These are phyloP conservation scores for Holothuria glaberrima DNA, from an alignment of 35 echinoderm and acorn worm species.

Conservation along the genomic window DNA sequence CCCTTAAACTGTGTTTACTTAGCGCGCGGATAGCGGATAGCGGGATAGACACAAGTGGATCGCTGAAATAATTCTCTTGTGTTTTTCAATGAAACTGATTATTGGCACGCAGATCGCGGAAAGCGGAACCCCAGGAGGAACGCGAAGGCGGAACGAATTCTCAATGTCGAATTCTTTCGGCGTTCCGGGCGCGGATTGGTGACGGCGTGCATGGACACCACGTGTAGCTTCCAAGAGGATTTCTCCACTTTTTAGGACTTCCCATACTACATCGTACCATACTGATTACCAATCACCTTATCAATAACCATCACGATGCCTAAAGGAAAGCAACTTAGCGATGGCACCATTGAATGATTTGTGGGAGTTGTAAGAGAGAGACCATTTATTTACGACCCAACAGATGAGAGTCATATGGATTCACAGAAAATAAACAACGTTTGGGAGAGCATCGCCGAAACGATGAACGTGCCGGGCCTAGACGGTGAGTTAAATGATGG, in stretches of 20 bases:
- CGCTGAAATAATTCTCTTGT: background rate
- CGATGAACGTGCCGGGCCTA: too few species aligned
- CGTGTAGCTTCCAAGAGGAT: background rate
- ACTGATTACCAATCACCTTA: background rate
- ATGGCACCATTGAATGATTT: background rate
- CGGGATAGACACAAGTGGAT: background rate
- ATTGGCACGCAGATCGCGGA: background rate
- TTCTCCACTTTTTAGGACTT: background rate
- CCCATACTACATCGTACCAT: background rate
- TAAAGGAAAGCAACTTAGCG: too few species aligned
- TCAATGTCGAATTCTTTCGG: background rate
- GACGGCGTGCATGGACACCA: background rate
- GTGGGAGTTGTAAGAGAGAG: background rate
- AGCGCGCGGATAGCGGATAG: background rate
- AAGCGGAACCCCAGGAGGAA: background rate
- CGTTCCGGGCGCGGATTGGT: background rate
- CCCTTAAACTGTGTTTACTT: too few species aligned
- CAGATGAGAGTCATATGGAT: background rate
- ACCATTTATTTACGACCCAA: background rate
- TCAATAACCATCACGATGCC: too few species aligned
- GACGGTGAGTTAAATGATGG: too few species aligned
- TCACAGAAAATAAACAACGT: too few species aligned
- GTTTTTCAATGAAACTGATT: slow-evolving; percentile 4
- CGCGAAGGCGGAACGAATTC: background rate
- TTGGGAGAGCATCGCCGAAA: too few species aligned